Conservation (phyloP, 2,888 invertebrate species). For the Andrena dorsata region DNA sequence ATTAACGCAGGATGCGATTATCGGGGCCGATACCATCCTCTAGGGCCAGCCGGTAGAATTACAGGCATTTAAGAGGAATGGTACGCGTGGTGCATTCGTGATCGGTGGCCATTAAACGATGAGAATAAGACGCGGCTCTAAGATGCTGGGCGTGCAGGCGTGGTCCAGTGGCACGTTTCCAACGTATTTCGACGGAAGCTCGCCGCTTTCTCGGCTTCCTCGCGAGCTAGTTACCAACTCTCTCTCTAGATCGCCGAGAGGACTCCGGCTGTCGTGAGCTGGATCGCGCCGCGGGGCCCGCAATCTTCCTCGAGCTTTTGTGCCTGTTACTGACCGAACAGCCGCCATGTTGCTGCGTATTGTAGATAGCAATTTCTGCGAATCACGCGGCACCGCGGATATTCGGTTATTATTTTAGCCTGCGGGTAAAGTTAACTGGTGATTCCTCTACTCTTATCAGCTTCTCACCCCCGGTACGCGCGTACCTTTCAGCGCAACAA, state of each 20-base stretch:
- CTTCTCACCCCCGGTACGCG: background rate
- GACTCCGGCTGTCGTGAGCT: conserved; percentile 52
- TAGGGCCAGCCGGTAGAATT: conserved; percentile 19
- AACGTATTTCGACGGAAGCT: conserved; percentile 69
- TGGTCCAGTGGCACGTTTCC: conserved; percentile 67
- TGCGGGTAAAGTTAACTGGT: background rate
- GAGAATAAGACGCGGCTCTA: background rate
- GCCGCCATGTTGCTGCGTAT: background rate
- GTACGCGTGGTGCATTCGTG: conserved; percentile 21
- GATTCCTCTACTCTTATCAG: background rate
- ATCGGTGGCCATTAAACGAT: conserved; percentile 27
- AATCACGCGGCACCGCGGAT: too few relatives aligned
- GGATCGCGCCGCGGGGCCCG: background rate
- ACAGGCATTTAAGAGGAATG: conserved; percentile 22
- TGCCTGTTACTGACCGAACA: background rate
- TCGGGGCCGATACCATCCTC: conserved; percentile 15
- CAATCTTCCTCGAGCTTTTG: conserved; percentile 5
- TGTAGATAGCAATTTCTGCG: background rate
- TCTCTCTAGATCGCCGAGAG: conserved; percentile 61
- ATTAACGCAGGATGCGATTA: conserved; percentile 24
- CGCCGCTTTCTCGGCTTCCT: conserved; percentile 75
- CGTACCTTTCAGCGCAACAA: background rate
- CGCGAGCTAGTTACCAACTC: conserved; percentile 70
- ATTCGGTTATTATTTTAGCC: too few relatives aligned
- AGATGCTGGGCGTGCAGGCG: conserved; percentile 53